Evolutionary conservation across 2,888 invertebrate species (phyloP), one percentile per base, ranked within the genome.

Genomic region (Deilephila elpenor): DNA sequence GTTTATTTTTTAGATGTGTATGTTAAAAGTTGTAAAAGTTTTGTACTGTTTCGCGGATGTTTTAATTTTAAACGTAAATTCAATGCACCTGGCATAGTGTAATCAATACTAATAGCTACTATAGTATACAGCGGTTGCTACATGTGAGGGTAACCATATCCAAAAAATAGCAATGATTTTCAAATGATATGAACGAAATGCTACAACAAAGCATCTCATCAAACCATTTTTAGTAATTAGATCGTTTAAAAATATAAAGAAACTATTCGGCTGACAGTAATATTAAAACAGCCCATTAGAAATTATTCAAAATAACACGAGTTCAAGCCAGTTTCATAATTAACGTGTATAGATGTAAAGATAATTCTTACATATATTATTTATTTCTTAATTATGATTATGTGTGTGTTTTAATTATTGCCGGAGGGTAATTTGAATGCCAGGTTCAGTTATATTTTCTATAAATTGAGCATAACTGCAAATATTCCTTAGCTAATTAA

Each of bases 321-420:
- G 20, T 8, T 51, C 34, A 29, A 67, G 20, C 67, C 44, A 25
- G 67, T 51, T 67, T 67, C 25, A 20, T 64, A 20, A 67, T 67
- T 67, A 64, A 67, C 44, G 44, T 44, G n/a, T 20, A 44, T 20
- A 51, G 44, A 67, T 67, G 67, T 51, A 17, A 51, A 67, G 67
- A 67, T 67, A 64, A 60, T 20, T 44, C 67, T 25, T 6, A 25
- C 51, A 51, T 25, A 29, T 67, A 51, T 67, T 67, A 67, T 67
- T 67, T 67, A 67, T 51, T 25, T 20, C 67, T 67, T 67, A 67
- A 67, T 67, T 67, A 67, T 44, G 11, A 51, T 25, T 25, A 51
- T 51, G 44, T 51, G 1, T 61, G 51, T 44, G 25, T 51, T 44
- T 56, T 51, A 51, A 67, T 17, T 51, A 25, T 44, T 44, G 25